Evolutionary conservation across 1,140 invertebrate species (phyloP).

Genomic region (Orussus abietinus): DNA sequence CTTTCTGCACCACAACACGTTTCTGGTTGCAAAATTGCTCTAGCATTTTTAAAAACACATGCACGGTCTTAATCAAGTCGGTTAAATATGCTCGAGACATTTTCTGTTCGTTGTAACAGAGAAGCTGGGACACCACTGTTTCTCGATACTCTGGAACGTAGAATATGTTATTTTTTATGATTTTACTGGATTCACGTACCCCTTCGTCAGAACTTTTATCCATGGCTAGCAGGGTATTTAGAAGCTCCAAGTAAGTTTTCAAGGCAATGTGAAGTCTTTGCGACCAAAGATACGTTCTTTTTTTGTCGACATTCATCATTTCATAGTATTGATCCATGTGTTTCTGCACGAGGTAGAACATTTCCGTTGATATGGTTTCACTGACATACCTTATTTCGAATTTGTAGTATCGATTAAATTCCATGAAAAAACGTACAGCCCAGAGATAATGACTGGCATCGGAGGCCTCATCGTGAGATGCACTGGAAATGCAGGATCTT

Average conservation of each 20-base stretch:
- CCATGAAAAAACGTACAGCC: conserved; percentile 94
- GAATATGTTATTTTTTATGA: conserved; percentile 90
- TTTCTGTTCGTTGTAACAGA: conserved; percentile 79
- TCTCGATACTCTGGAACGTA: conserved; percentile 94
- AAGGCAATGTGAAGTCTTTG: too few species aligned
- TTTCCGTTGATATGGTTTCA: conserved; percentile 84
- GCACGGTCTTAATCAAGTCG: conserved; percentile 84
- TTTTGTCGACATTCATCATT: conserved; percentile 75
- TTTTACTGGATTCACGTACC: conserved; percentile 73
- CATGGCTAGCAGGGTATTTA: conserved; percentile 76
- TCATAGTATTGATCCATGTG: conserved; percentile 88
- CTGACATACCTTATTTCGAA: conserved; percentile 82
- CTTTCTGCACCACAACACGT: conserved; percentile 71
- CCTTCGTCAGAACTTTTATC: conserved; percentile 65
- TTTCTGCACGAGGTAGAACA: conserved; percentile 91
- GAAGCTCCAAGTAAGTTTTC: conserved; percentile 63
- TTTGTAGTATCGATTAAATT: conserved; percentile 85
- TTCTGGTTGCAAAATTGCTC: conserved; percentile 73
- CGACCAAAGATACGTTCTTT: conserved; percentile 22
- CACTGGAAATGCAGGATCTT: conserved; percentile 50
- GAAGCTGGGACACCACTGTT: conserved; percentile 74
- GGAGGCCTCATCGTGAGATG: conserved; percentile 51
- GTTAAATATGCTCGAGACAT: conserved; percentile 81
- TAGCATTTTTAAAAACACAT: conserved; percentile 90
- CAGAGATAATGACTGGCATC: conserved; percentile 94